Percentiles rank a stretch among this genome's conserved stretches.
phyloP scores from a whole-genome alignment of 2,888 invertebrate genomes.

The Galerucella nymphaeae region DNA sequence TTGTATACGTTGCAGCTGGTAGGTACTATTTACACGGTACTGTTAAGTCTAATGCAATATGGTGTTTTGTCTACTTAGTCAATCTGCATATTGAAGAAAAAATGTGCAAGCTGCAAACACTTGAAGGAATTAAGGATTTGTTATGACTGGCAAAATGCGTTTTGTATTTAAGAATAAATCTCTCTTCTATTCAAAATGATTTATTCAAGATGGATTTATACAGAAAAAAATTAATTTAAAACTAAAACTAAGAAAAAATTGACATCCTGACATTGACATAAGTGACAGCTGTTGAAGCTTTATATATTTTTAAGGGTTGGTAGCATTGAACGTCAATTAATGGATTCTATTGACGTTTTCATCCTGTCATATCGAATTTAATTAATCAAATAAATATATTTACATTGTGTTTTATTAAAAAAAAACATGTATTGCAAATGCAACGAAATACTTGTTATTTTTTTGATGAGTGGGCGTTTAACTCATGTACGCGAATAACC shows the following conservation, averaged over 20 bases:
- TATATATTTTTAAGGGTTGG: no score
- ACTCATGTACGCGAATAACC: slow-evolving; percentile 30
- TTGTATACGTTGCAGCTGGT: slow-evolving; percentile 21
- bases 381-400: no score
- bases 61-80: slow-evolving; percentile 13
- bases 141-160: slow-evolving; percentile 11
- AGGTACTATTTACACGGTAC: neutral
- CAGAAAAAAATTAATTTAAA: no score
- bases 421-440: neutral
- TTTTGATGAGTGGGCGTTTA: slow-evolving; percentile 39
- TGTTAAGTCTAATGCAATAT: neutral
- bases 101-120: slow-evolving; percentile 5
- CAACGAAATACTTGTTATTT: slow-evolving; percentile 1
- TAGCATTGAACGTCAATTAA: no score
- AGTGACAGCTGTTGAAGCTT: no score
- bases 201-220: no score
- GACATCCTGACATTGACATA: no score
- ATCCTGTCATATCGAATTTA: no score
- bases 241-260: no score
- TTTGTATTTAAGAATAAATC: neutral
- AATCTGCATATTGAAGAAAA: neutral
- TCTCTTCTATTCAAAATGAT: no score
- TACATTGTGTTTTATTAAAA: no score
- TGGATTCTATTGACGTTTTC: no score
- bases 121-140: neutral